Conservation (phyloP, 2,888 invertebrate species). For the Drosophila histrio region DNA sequence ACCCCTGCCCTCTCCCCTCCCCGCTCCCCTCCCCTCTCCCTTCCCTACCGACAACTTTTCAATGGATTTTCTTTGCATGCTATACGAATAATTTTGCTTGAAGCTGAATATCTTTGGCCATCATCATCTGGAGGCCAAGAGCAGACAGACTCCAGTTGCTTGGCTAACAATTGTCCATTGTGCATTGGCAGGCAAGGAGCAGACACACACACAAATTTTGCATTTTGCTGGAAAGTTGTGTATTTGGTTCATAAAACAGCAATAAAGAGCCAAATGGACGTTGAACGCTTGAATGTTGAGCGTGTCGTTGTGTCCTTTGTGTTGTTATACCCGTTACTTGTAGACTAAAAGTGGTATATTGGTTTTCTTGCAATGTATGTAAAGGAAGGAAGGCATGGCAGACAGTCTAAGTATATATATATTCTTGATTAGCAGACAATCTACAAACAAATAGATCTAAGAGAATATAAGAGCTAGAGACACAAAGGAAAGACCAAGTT, state of each 20-base stretch:
- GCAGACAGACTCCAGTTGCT: neutral
- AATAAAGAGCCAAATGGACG: conserved; percentile 67
- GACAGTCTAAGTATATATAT: too few species aligned
- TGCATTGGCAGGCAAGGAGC: conserved; percentile 27
- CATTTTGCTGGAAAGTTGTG: conserved; percentile 66
- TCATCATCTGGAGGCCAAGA: conserved; percentile 7
- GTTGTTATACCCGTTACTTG: too few species aligned
- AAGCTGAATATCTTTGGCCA: conserved; percentile 20
- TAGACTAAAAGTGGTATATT: too few species aligned
- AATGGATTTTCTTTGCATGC: conserved; percentile 37
- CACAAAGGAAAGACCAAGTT: too few species aligned
- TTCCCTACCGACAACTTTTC: conserved; percentile 18
- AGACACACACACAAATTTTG: conserved; percentile 56
- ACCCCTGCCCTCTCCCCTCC: neutral
- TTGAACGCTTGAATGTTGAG: conserved; percentile 27
- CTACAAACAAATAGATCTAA: too few species aligned
- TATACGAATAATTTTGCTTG: conserved; percentile 32
- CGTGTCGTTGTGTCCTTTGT: conserved; percentile 47
- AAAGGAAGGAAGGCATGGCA: too few species aligned
- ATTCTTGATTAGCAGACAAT: too few species aligned
- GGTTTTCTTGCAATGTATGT: too few species aligned
- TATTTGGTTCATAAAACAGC: conserved; percentile 74
- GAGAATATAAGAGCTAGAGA: too few species aligned
- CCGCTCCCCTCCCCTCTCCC: neutral
- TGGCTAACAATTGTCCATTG: conserved; percentile 60